Conservation (phyloP, 2,113 vertebrate species). For the Zosterops hypoxanthus region DNA sequence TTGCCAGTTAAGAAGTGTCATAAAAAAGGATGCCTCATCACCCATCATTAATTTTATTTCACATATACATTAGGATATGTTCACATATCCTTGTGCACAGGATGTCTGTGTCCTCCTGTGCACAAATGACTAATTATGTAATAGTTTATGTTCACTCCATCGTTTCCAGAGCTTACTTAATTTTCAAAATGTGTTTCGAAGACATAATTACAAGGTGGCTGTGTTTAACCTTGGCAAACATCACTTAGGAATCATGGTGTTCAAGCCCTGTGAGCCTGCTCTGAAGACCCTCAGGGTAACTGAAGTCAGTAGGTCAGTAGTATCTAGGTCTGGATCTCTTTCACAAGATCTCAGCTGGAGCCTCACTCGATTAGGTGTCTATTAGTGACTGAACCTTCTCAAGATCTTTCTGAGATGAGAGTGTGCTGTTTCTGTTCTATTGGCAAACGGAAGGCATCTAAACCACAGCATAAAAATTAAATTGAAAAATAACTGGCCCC, state of each 20-base stretch:
- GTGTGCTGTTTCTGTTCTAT: neutral
- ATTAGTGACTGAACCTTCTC: neutral
- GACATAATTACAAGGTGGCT: neutral
- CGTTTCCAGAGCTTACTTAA: neutral
- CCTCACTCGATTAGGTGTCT: neutral
- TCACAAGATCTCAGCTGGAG: neutral
- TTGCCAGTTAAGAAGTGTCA: neutral
- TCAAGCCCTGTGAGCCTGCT: neutral
- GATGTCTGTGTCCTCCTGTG: neutral
- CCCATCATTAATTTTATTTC: neutral
- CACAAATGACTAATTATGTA: neutral
- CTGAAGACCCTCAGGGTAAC: neutral
- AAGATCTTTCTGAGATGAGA: neutral
- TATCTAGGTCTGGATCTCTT: neutral
- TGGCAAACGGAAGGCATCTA: neutral
- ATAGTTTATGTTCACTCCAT: neutral
- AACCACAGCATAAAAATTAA: neutral
- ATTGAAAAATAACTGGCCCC: neutral
- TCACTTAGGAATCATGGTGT: neutral
- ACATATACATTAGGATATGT: neutral
- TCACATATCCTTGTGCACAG: neutral
- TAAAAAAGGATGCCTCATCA: neutral
- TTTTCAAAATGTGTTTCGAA: neutral
- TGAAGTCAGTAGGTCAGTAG: fast-evolving
- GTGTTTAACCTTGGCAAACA: neutral